Evolutionary conservation across 2,888 invertebrate genomes (phyloP).

Genomic region (Tipula helvola): DNA sequence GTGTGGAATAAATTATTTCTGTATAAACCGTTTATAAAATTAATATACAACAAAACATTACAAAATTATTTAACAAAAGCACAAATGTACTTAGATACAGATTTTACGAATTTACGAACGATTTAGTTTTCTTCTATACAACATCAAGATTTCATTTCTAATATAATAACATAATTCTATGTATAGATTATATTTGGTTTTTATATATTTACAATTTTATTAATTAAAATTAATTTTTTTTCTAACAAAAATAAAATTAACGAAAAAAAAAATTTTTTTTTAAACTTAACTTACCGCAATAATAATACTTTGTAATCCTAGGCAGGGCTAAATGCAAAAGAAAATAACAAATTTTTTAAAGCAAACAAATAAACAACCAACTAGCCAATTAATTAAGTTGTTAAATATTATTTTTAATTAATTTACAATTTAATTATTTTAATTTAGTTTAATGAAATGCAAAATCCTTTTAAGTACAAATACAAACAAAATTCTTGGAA

Average conservation of each 20-base stretch:
- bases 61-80: background rate
- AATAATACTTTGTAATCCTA: constrained; percentile 50
- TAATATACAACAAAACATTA: background rate
- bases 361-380: constrained; percentile 5
- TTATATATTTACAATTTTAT: background rate
- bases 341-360: constrained; percentile 10
- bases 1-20: no score
- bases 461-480: background rate
- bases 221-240: constrained; percentile 6
- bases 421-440: background rate
- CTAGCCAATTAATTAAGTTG: background rate
- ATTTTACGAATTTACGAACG: background rate
- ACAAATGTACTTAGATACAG: background rate
- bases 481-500: background rate
- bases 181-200: background rate
- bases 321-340: constrained; percentile 39
- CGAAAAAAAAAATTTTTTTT: constrained; percentile 12
- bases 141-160: background rate
- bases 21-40: no score
- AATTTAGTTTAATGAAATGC: background rate
- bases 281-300: constrained; percentile 42
- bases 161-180: background rate
- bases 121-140: background rate
- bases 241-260: constrained; percentile 14
- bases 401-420: background rate